phyloP scores from a whole-genome alignment of 2,888 invertebrate species.

The Nephrotoma flavescens region DNA sequence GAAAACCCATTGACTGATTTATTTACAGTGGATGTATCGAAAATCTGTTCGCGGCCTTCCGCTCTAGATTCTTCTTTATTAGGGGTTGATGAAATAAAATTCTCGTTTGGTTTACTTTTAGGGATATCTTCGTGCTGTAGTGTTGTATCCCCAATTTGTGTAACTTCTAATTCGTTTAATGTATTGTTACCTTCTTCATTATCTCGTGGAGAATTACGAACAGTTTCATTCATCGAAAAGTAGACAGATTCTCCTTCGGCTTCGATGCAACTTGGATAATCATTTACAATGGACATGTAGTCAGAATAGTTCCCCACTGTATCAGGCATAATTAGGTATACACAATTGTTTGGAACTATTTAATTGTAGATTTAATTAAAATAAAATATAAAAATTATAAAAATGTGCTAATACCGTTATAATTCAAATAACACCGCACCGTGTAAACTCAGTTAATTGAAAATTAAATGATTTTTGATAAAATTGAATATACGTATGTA shows the following conservation, averaged over 20 bases:
- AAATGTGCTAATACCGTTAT: neutral
- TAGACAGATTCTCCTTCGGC: neutral
- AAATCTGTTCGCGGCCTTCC: neutral
- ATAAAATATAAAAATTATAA: neutral
- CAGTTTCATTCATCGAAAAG: neutral
- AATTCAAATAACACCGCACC: neutral
- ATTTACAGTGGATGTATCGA: neutral
- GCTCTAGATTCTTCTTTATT: neutral
- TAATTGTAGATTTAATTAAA: neutral
- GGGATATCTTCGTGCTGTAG: neutral
- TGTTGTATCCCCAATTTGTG: neutral
- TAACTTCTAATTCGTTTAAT: neutral
- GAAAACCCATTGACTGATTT: neutral
- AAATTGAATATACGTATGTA: no score
- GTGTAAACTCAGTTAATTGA: neutral
- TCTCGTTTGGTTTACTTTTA: neutral
- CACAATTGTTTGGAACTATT: neutral
- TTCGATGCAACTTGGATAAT: neutral
- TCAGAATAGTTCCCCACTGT: neutral
- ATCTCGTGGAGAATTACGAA: neutral
- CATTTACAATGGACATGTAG: neutral
- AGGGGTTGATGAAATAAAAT: neutral
- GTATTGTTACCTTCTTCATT: neutral
- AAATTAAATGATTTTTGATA: neutral
- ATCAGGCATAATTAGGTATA: neutral